Base-by-base conservation (phyloP, 2,888 invertebrate species). In the Schizaphis graminum region DNA sequence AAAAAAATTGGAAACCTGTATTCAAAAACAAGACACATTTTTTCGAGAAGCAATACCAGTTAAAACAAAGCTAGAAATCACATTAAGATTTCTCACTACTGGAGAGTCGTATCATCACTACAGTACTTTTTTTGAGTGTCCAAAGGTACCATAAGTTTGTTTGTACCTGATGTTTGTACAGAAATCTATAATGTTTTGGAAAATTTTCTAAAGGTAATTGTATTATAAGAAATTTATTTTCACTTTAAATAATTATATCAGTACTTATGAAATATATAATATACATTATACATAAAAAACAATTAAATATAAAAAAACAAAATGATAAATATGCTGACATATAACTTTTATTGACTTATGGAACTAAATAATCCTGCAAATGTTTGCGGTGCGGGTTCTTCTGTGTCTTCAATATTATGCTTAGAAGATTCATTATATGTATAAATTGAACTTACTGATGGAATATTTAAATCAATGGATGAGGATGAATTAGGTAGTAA, bases 81-180 rank as follows among this genome's bases (percentile, higher is more conserved):
- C 89, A 57, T 57, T 89, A 57, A 57, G 89, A 56, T 89, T 56
- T 89, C 56, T 89, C 56, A 56, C 88, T 56, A 89, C 88, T 89
- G 88, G 88, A 89, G 88, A 89, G 53, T 86, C 86, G 86, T 86
- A 87, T 47, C 87, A 1, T 86, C 86, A 86, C 86, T 86, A 86
- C 86, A 86, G 86, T 86, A 86, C 86, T 86, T 86, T 86, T 86
- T 86, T 86, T 47, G 86, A 86, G 86, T 86, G 86, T 47, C 86
- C 47, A 86, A 86, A 86, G n/a, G 47, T 86, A 86, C 86, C 86
- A 86, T 86, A 86, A 86, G 86, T 86, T 86, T 86, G 86, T 86
- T 86, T 86, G 86, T 86, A 86, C 86, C 86, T 86, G 86, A 86
- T 86, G 28, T 86, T 86, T 86, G 86, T 86, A 86, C 47, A 86